These are phyloP conservation scores for Odontamblyopus rebecca DNA, from an alignment of 2,797 vertebrate genomes.

Conservation along the genomic window DNA sequence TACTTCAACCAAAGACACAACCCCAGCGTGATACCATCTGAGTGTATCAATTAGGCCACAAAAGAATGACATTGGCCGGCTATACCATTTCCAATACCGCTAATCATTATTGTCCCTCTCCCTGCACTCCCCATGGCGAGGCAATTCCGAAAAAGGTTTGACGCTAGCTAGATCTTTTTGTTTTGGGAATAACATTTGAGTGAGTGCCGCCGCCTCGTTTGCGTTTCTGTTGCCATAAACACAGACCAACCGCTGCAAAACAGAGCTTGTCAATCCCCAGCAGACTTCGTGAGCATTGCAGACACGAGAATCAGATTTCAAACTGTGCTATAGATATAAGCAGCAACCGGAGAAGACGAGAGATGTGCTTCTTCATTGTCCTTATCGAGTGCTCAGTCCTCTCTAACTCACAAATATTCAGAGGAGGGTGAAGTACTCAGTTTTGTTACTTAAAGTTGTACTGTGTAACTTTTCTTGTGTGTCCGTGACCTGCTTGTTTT, in stretches of 20 bases:
- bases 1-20: conserved; percentile 53
- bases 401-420: conserved; percentile 16
- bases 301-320: conserved; percentile 71
- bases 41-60: conserved; percentile 42
- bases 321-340: conserved; percentile 56
- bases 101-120: conserved; percentile 29
- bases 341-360: conserved; percentile 36
- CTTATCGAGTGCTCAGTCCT: conserved; percentile 27
- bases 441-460: no score
- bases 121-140: conserved; percentile 36
- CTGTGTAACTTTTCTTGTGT: no score
- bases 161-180: conserved; percentile 62
- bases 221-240: conserved; percentile 67
- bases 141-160: conserved; percentile 38
- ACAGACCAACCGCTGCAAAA: conserved; percentile 65
- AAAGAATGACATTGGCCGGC: conserved; percentile 46
- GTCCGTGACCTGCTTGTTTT: no score
- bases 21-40: conserved; percentile 54
- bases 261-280: conserved; percentile 68
- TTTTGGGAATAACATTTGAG: conserved; percentile 66
- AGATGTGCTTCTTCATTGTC: conserved; percentile 41
- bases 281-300: conserved; percentile 53
- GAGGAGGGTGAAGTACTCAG: no score
- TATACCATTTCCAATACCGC: conserved; percentile 53
- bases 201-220: conserved; percentile 39